Conservation (phyloP, 2,888 invertebrate genomes). For the Cynaeus angustus region DNA sequence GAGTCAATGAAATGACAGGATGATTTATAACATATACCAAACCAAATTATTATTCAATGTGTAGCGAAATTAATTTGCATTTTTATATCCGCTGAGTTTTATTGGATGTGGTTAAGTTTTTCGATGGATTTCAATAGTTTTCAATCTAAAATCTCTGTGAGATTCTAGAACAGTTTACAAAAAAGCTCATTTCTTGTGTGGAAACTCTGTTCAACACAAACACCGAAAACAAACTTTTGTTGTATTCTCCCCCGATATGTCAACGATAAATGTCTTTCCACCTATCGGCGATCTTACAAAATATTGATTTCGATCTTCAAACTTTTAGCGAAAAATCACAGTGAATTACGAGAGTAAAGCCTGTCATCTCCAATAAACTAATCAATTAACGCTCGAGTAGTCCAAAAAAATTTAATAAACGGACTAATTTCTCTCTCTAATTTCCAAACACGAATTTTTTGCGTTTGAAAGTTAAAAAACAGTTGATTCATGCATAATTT, state of each 20-base stretch:
- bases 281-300: background rate
- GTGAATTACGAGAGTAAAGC: background rate
- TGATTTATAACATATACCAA: constrained; percentile 30
- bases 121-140: no score
- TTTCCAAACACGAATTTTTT: constrained; percentile 11
- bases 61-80: constrained; percentile 37
- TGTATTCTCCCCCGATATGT: no score
- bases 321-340: background rate
- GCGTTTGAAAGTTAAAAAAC: background rate
- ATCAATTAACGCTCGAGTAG: constrained; percentile 9
- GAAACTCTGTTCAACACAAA: no score
- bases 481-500: constrained; percentile 21
- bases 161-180: no score
- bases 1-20: constrained; percentile 36
- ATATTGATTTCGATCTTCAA: no score
- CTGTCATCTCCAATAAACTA: constrained; percentile 4
- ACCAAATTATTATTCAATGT: constrained; percentile 32
- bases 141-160: no score
- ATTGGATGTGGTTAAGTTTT: constrained; percentile 7
- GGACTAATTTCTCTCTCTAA: background rate
- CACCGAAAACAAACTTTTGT: no score
- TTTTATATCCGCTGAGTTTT: constrained; percentile 23
- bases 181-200: no score
- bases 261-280: no score
- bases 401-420: background rate